Percentiles rank a stretch among this genome's conserved stretches.
Conservation (phyloP, 2,113 vertebrate species). For the Cyanoramphus novaezelandiae region DNA sequence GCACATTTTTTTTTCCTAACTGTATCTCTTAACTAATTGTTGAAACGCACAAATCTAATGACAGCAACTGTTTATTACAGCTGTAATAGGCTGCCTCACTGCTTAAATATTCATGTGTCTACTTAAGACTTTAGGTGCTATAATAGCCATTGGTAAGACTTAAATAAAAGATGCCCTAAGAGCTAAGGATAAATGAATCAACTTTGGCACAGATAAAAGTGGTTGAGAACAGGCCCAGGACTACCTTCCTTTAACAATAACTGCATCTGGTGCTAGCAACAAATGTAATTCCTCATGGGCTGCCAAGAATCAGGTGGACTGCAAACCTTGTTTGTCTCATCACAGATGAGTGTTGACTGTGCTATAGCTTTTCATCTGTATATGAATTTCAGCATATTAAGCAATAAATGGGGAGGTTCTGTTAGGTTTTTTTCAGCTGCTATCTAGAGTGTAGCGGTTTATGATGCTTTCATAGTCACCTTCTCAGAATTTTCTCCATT, state of each 20-base stretch:
- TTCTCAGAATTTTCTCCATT: neutral
- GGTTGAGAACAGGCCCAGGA: neutral
- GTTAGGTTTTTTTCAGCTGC: neutral
- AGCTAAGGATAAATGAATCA: neutral
- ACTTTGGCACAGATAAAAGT: neutral
- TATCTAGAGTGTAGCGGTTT: neutral
- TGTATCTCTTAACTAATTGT: neutral
- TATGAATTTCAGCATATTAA: neutral
- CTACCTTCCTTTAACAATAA: neutral
- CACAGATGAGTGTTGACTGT: neutral
- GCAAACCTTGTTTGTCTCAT: neutral
- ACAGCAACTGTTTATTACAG: neutral
- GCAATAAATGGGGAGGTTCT: neutral
- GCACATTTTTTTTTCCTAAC: neutral
- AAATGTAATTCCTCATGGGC: neutral
- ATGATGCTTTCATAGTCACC: neutral
- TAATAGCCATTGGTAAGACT: neutral
- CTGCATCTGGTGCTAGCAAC: neutral
- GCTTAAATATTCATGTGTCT: neutral
- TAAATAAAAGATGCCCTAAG: neutral
- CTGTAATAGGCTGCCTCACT: neutral
- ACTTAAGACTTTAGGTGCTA: accelerated
- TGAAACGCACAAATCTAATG: neutral
- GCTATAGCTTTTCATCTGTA: neutral
- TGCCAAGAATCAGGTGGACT: neutral